These are phyloP conservation scores for Drosophila oshimai DNA, from an alignment of 1,140 invertebrate genomes.

Conservation along the genomic window DNA sequence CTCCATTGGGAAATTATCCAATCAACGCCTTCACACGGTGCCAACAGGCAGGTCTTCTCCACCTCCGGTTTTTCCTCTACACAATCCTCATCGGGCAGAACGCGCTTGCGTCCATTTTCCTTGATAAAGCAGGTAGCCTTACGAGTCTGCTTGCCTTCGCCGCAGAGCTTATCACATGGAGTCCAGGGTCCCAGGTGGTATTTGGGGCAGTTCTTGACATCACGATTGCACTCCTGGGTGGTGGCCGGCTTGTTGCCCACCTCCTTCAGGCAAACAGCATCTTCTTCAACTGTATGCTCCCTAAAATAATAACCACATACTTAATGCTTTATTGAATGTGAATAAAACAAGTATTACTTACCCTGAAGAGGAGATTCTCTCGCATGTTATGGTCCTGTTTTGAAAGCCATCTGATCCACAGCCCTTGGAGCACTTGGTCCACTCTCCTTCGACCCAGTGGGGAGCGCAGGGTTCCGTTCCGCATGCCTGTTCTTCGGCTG, in stretches of 20 bases:
- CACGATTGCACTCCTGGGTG: conserved; percentile 88
- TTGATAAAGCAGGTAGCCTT: conserved; percentile 90
- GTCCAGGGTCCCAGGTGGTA: conserved; percentile 94
- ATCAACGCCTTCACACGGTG: conserved; percentile 95
- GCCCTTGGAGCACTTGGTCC: conserved; percentile 91
- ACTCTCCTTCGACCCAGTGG: conserved; percentile 91
- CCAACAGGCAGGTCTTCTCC: conserved; percentile 88
- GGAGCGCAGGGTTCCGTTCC: conserved; percentile 91
- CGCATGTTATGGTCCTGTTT: conserved; percentile 89
- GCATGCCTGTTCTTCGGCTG: conserved; percentile 88
- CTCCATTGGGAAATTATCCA: conserved; percentile 95
- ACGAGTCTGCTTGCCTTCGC: conserved; percentile 90
- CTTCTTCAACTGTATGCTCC: conserved; percentile 83
- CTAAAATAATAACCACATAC: not conserved
- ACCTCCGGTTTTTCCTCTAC: conserved; percentile 87
- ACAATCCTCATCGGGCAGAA: conserved; percentile 89
- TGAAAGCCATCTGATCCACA: conserved; percentile 91
- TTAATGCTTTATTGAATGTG: too few relatives aligned
- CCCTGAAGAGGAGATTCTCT: conserved; percentile 84
- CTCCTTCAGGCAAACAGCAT: conserved; percentile 87
- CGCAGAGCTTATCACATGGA: conserved; percentile 94
- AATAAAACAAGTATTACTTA: too few relatives aligned
- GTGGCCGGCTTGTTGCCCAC: conserved; percentile 88
- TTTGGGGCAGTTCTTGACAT: conserved; percentile 89
- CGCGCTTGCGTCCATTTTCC: conserved; percentile 87